A percentile compares a stretch with the other conserved stretches of the same genome.
These are phyloP conservation scores for Chelon auratus DNA, from an alignment of 2,797 vertebrate genomes.

Conservation along the genomic window DNA sequence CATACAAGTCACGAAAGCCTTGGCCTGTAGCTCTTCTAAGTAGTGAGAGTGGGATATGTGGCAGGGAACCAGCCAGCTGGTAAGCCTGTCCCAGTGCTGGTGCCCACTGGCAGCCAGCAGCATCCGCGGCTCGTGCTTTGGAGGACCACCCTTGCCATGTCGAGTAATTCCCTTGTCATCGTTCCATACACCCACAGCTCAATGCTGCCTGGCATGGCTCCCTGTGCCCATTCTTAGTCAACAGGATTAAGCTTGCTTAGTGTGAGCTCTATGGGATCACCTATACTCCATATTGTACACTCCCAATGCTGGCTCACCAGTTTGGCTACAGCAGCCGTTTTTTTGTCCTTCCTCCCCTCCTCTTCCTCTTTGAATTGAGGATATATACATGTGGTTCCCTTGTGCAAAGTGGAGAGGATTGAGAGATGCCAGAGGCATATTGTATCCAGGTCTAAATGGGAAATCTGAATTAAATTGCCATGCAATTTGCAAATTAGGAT, in stretches of 20 bases:
- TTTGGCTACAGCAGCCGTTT: constrained; percentile 76
- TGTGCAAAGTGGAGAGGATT: constrained; percentile 62
- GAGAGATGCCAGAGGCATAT: constrained; percentile 67
- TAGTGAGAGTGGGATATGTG: constrained; percentile 61
- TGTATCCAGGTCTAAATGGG: constrained; percentile 64
- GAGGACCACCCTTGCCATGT: constrained; percentile 80
- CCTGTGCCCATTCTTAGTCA: constrained; percentile 85
- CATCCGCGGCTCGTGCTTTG: constrained; percentile 53
- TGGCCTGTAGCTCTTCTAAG: constrained; percentile 41
- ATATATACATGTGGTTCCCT: constrained; percentile 66
- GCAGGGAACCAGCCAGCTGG: constrained; percentile 51
- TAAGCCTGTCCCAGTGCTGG: constrained; percentile 55
- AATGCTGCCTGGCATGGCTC: constrained; percentile 81
- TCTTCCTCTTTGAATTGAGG: constrained; percentile 55
- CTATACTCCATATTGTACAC: constrained; percentile 82
- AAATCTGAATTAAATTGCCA: constrained; percentile 77
- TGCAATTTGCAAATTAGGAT: constrained; percentile 66
- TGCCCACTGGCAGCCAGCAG: constrained; percentile 73
- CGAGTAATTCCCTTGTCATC: constrained; percentile 80
- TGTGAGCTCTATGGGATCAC: constrained; percentile 83
- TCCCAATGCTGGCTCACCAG: constrained; percentile 80
- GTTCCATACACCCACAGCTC: constrained; percentile 75
- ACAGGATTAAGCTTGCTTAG: constrained; percentile 88
- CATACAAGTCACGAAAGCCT: constrained; percentile 35
- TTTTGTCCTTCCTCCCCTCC: constrained; percentile 32